Base-by-base conservation (phyloP, 2,113 vertebrate genomes). In the Platichthys flesus region DNA sequence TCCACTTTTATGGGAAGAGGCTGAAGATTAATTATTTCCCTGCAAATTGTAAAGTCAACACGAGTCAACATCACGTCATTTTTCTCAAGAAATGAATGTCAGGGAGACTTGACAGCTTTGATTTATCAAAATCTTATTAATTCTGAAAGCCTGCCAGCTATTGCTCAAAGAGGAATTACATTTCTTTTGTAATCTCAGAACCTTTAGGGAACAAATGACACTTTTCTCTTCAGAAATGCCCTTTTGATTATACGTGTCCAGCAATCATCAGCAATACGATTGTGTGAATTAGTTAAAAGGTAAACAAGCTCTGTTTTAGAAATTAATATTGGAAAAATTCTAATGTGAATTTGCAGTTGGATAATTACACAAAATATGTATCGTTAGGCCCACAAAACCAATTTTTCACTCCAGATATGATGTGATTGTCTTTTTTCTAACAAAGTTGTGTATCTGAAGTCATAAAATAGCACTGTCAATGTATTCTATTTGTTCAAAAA, bases 1-100 rank as follows among this genome's bases (percentile, higher is more conserved):
- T 65, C 76, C 66, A 74, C 0, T 63, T 55, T 65, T 12, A 81
- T 6, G 21, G 23, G 47, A 57, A 60, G 71, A 73, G 40, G 45
- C 3, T 60, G 24, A 57, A 67, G 42, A 16, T 20, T 35, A 51
- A 66, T 77, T 63, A 67, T 56, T 71, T 26, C 47, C 8, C 23
- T 47, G 51, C 31, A 42, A 67, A 71, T 40, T 54, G 42, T 15
- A 18, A 59, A 66, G 56, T 71, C 49, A 67, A 57, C 37, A 55
- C 26, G 35, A 60, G 31, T n/a, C n/a, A 49, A 23, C 37, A 37
- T 76, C 20, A 61, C 15, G 5, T 47, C 23, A 42, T n/a, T 31
- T 60, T 37, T 23, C 15, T 60, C 5, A 49, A 42, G 24, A 37
- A 45, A 24, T 21, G 2, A n/a, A 14, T 31, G 15, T 55, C 24